A percentile compares a stretch with the other conserved stretches of the same genome.
Conservation (phyloP, 2,113 vertebrate species). For the Microtus oregoni region DNA sequence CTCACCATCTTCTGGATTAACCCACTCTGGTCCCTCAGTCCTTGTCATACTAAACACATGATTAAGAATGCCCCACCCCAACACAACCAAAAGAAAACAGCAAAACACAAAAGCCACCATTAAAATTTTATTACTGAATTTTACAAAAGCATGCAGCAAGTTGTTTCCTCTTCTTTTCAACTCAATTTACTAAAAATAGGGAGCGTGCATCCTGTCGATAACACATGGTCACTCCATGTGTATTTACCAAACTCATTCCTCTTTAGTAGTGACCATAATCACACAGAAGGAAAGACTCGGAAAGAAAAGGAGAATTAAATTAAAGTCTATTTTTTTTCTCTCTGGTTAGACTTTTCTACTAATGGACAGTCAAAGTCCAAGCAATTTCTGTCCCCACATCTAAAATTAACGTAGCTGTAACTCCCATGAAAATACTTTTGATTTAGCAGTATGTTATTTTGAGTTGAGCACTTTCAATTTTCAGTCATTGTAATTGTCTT, state of each 20-base stretch:
- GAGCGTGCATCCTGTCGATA: background rate
- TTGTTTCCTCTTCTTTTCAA: slow-evolving; percentile 32
- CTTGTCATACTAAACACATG: slow-evolving; percentile 1
- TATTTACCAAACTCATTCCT: slow-evolving; percentile 9
- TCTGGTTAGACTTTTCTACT: slow-evolving; percentile 34
- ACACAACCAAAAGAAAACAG: background rate
- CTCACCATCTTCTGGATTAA: background rate
- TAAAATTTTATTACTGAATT: background rate
- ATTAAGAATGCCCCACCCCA: background rate
- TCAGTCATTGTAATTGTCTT: background rate
- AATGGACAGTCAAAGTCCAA: background rate
- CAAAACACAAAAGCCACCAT: background rate
- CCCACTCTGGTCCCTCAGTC: slow-evolving; percentile 1
- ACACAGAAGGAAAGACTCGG: background rate
- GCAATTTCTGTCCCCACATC: background rate
- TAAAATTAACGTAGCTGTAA: slow-evolving; percentile 21
- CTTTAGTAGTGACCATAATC: slow-evolving; percentile 16
- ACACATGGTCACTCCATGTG: background rate
- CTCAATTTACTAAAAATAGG: background rate
- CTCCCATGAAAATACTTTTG: slow-evolving; percentile 30
- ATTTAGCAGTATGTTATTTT: background rate
- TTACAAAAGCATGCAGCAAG: slow-evolving; percentile 5
- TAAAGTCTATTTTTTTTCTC: slow-evolving; percentile 18
- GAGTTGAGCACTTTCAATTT: slow-evolving; percentile 1
- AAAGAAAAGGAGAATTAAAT: slow-evolving; percentile 15